phyloP scores from a whole-genome alignment of 2,797 vertebrate genomes.

The Esox lucius region DNA sequence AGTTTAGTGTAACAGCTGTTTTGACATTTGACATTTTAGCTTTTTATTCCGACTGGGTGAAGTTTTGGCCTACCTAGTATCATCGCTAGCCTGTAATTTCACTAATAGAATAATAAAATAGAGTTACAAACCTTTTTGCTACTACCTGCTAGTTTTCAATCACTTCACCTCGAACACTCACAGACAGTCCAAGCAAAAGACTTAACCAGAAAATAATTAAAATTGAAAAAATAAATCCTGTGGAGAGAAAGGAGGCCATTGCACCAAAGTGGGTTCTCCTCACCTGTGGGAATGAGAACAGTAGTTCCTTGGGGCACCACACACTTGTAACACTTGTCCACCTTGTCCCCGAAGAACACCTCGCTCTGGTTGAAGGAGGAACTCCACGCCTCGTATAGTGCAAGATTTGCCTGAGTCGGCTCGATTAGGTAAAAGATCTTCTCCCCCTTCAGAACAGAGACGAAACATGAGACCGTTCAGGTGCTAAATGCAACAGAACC shows the following conservation, averaged over 20 bases:
- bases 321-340: slow-evolving; percentile 97
- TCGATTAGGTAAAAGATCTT: slow-evolving; percentile 99
- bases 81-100: too few relatives aligned
- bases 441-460: slow-evolving; percentile 82
- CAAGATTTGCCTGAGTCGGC: slow-evolving; percentile 92
- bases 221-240: slow-evolving; percentile 9
- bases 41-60: too few relatives aligned
- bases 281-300: slow-evolving; percentile 98
- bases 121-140: too few relatives aligned
- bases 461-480: not conserved
- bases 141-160: too few relatives aligned
- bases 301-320: slow-evolving; percentile 94
- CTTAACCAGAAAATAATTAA: too few relatives aligned
- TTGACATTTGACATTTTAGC: too few relatives aligned
- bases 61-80: too few relatives aligned
- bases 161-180: too few relatives aligned
- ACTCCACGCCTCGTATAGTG: slow-evolving; percentile 97
- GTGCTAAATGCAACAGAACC: not conserved
- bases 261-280: not conserved
- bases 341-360: slow-evolving; percentile 96
- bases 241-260: not conserved
- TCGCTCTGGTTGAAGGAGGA: slow-evolving; percentile 98
- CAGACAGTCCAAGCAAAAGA: too few relatives aligned
- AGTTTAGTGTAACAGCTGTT: too few relatives aligned
- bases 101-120: too few relatives aligned